Evolutionary conservation across 2,797 vertebrate genomes (phyloP).

Genomic region (Arrhamphus sclerolepis): DNA sequence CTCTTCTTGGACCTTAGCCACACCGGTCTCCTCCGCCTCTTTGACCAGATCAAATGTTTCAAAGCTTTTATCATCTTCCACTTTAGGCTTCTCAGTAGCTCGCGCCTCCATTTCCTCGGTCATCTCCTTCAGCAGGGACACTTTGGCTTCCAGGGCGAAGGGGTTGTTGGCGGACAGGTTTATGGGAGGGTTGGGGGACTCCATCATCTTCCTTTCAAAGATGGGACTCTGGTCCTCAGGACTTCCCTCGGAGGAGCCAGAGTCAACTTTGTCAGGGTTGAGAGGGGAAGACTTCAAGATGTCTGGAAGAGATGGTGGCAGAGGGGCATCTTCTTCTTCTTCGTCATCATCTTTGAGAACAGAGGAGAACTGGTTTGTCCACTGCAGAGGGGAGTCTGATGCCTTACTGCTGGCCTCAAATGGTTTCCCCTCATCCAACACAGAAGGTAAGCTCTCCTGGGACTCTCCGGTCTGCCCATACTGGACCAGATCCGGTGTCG

Average conservation of each 20-base stretch:
- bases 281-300: conserved; percentile 90
- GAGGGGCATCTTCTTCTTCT: conserved; percentile 71
- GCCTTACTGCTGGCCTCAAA: conserved; percentile 83
- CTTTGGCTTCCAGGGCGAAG: conserved; percentile 84
- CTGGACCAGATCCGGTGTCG: conserved; percentile 95
- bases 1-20: conserved; percentile 61
- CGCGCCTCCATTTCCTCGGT: conserved; percentile 75
- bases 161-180: conserved; percentile 84
- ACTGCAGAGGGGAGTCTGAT: conserved; percentile 79
- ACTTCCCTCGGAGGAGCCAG: conserved; percentile 81
- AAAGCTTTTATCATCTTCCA: conserved; percentile 81
- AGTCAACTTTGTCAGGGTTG: conserved; percentile 79
- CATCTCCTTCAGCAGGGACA: conserved; percentile 80
- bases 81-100: conserved; percentile 54
- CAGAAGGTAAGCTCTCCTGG: conserved; percentile 79
- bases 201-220: conserved; percentile 80
- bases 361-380: conserved; percentile 80
- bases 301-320: conserved; percentile 87
- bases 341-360: conserved; percentile 80
- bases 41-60: conserved; percentile 93
- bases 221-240: conserved; percentile 80
- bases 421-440: conserved; percentile 82
- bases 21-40: conserved; percentile 78
- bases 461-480: conserved; percentile 87
- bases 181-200: conserved; percentile 77